Base-by-base conservation (phyloP, 1,140 invertebrate species). In the Anagrus nilaparvatae region DNA sequence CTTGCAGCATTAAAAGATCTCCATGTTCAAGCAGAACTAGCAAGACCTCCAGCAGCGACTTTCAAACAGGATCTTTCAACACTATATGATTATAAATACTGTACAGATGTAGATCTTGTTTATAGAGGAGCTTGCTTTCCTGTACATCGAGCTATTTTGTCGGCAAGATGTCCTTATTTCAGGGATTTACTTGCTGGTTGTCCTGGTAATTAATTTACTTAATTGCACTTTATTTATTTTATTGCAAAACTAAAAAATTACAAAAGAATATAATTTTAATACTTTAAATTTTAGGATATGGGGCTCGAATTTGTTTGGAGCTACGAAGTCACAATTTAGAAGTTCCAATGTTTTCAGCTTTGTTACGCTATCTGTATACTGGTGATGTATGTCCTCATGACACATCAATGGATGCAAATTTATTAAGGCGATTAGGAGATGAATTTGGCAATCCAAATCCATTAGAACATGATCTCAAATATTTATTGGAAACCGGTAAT, bases 81-180 rank as follows among this genome's bases (percentile, higher is more conserved):
- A 37, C 67, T 92, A 23, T 91, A 84, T 60, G 85, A 91, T 56
- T 82, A 79, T 55, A 88, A 87, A 58, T 81, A 82, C 52, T 91
- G 87, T 64, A 89, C 88, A 36, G 92, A 95, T 69, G 85, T 91
- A 46, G 89, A 93, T 68, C 72, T 95, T 33, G 79, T 91, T 28
- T 93, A 90, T 58, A 77, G 81, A 50, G 88, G 89, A 37, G 82
- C 82, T 30, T 83, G 86, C 56, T 87, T 95, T 60, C 82, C 87
- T 3, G 89, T 90, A 32, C 92, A 96, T 62, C 74, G 89, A 48
- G 87, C 88, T 1, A 70, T 96, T 32, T 71, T 95, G 5, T 84
- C 83, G 3, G 81, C 84, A 7, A 70, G 91, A 33, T 94, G 89
- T 69, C 79, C 85, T 7, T 93, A 88, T 68, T 94, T 95, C 65